Evolutionary conservation across 2,113 vertebrate species (phyloP).

Genomic region (Ameiurus melas): DNA sequence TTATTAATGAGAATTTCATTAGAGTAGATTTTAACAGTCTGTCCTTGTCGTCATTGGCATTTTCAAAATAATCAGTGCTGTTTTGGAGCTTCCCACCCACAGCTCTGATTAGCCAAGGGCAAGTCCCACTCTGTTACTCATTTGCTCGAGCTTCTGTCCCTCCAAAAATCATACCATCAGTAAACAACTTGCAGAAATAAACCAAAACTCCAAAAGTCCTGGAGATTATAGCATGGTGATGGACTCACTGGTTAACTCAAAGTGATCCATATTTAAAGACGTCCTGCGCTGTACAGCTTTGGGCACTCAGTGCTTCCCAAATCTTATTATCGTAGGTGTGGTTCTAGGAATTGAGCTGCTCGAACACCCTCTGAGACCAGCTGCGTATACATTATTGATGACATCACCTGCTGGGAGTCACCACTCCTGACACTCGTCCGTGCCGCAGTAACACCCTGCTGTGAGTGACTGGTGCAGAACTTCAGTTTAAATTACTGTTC

Average conservation of each 20-base stretch:
- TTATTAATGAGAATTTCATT: neutral
- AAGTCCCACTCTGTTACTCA: neutral
- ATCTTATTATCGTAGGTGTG: neutral
- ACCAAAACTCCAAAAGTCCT: neutral
- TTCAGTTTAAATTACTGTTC: slow-evolving; percentile 7
- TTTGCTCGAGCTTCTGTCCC: neutral
- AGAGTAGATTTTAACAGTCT: neutral
- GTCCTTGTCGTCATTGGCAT: slow-evolving; percentile 8
- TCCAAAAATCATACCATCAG: neutral
- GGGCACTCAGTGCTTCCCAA: neutral
- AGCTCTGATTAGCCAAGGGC: neutral
- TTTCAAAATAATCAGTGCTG: neutral
- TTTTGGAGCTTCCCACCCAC: neutral
- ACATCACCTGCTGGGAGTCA: slow-evolving; percentile 3
- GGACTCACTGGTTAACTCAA: neutral
- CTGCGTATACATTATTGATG: slow-evolving; percentile 35
- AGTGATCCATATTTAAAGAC: slow-evolving; percentile 1
- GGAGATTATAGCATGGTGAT: neutral
- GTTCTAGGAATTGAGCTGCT: neutral
- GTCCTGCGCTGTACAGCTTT: neutral
- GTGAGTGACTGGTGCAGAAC: slow-evolving; percentile 18
- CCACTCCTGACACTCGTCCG: neutral
- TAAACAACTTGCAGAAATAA: neutral
- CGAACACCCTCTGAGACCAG: neutral
- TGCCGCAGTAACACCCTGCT: slow-evolving; percentile 6